These are phyloP conservation scores for Gobiocypris rarus DNA, from an alignment of 2,113 vertebrate species.

Conservation along the genomic window DNA sequence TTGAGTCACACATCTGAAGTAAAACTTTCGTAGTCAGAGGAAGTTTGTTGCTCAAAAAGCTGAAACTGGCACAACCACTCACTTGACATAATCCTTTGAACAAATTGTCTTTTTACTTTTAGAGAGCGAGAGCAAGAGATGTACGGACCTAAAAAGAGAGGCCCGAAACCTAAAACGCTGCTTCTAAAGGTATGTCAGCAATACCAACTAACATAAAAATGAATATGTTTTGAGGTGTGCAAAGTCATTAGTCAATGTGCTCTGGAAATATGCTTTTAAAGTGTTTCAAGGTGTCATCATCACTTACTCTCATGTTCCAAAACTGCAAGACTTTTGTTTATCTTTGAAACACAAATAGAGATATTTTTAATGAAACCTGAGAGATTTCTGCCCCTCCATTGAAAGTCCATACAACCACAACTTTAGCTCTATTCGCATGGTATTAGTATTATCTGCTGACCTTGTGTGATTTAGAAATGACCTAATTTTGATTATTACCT, in stretches of 20 bases:
- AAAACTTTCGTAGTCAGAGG: neutral
- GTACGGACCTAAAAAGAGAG: conserved; percentile 93
- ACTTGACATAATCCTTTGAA: neutral
- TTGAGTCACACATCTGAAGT: neutral
- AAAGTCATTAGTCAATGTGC: neutral
- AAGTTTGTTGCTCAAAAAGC: neutral
- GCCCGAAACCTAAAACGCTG: conserved; percentile 93
- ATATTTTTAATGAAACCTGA: neutral
- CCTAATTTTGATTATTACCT: too few relatives aligned
- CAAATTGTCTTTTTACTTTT: conserved; percentile 19
- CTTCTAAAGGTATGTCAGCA: conserved; percentile 81
- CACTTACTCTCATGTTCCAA: neutral
- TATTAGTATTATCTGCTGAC: too few relatives aligned
- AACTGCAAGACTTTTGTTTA: neutral
- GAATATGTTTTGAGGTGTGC: neutral
- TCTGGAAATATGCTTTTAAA: neutral
- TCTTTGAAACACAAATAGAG: neutral
- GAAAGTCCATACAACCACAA: neutral
- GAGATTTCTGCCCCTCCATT: neutral
- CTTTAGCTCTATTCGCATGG: neutral
- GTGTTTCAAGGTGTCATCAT: neutral
- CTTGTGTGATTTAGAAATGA: too few relatives aligned
- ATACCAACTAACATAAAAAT: neutral
- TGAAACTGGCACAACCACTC: neutral
- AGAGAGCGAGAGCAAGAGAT: conserved; percentile 93